phyloP scores from a whole-genome alignment of 2,888 invertebrate species.

The Thereva unica region DNA sequence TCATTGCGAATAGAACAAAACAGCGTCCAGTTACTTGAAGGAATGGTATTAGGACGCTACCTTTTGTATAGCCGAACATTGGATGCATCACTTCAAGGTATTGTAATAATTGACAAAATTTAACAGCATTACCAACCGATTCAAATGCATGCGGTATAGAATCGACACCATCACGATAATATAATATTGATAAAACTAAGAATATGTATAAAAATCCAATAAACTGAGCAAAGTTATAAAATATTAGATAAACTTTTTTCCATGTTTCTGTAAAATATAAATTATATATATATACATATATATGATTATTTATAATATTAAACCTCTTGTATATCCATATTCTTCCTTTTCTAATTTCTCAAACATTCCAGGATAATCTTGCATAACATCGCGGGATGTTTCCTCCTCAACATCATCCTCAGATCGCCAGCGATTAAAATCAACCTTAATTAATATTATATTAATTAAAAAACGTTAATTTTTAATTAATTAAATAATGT shows the following conservation, averaged over 20 bases:
- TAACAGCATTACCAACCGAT: conserved; percentile 75
- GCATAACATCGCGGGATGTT: conserved; percentile 70
- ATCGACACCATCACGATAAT: conserved; percentile 72
- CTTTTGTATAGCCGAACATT: conserved; percentile 84
- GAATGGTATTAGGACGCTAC: conserved; percentile 71
- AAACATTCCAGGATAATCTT: conserved; percentile 78
- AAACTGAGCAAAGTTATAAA: conserved; percentile 90
- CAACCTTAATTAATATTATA: conserved; percentile 63
- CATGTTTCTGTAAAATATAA: conserved; percentile 68
- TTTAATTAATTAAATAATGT: background rate
- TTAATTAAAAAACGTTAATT: background rate
- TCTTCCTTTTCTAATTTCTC: conserved; percentile 75
- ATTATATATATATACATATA: too few relatives aligned
- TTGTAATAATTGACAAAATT: conserved; percentile 81
- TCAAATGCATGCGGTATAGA: conserved; percentile 73
- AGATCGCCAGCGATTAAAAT: conserved; percentile 88
- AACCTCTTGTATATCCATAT: conserved; percentile 77
- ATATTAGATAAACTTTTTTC: conserved; percentile 80
- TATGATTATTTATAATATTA: conserved; percentile 4
- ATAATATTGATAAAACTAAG: conserved; percentile 73
- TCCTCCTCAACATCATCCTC: conserved; percentile 72
- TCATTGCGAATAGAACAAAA: conserved; percentile 78
- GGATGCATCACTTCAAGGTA: conserved; percentile 89
- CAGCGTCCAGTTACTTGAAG: conserved; percentile 80
- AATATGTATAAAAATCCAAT: conserved; percentile 81